phyloP scores from a whole-genome alignment of 2,113 vertebrate genomes.

The Oxyruncus cristatus region DNA sequence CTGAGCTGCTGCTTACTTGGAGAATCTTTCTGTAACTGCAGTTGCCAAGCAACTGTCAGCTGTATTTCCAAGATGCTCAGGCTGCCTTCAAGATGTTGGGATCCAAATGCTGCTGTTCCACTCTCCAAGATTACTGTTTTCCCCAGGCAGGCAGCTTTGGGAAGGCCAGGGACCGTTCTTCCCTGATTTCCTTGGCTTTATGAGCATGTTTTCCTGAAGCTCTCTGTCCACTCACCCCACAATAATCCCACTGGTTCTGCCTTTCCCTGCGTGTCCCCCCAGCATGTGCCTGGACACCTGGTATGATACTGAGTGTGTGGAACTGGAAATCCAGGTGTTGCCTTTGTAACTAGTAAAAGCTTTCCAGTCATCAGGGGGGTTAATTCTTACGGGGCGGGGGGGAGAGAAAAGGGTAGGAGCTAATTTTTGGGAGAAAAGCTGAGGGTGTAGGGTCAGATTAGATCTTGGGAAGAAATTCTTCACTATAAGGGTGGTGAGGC shows the following conservation, averaged over 20 bases:
- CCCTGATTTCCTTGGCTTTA: background rate
- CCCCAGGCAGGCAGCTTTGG: background rate
- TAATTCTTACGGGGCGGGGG: background rate
- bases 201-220: background rate
- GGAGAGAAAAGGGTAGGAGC: background rate
- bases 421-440: background rate
- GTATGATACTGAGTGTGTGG: fast-evolving
- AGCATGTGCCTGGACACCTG: background rate
- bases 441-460: background rate
- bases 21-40: background rate
- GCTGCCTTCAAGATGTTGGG: background rate
- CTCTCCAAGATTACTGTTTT: background rate
- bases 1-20: slow-evolving; percentile 17
- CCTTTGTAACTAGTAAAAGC: background rate
- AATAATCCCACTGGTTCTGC: background rate
- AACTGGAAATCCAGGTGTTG: background rate
- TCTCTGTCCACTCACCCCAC: background rate
- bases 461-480: background rate
- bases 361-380: fast-evolving
- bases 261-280: background rate
- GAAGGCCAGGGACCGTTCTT: background rate
- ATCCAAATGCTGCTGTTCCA: background rate
- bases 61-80: slow-evolving; percentile 6
- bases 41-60: slow-evolving; percentile 62
- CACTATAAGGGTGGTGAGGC: background rate